Base-by-base conservation (phyloP, 2,113 vertebrate genomes). In the Cottus gobio region DNA sequence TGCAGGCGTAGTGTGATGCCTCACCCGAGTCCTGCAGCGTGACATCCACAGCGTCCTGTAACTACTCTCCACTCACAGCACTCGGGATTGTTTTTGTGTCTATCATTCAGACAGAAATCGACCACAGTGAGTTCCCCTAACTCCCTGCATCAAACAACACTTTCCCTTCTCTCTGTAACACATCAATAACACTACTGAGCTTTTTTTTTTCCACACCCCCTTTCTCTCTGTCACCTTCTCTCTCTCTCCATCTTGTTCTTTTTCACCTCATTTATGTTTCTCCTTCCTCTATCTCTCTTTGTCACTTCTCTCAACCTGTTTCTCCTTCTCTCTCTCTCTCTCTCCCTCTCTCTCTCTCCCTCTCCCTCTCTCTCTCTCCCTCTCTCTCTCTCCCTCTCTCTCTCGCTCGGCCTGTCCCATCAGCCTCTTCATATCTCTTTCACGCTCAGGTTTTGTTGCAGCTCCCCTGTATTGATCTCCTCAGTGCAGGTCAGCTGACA, bases 71-170 rank as follows among this genome's bases (percentile, higher is more conserved):
- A 4, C 62, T 80, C 65, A 56, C 61, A 48, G 22, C 83, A 18
- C 54, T 60, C 63, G 37, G 84, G 64, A 61, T 85, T 71, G 78
- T 90, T 70, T 73, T 60, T 77, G 71, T 85, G 75, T 84, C 84
- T 44, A 71, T 85, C 87, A 84, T 77, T 81, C 62, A 68, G 67
- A 75, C 52, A 22, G 64, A 72, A 88, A 88, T 82, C 36, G 75
- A 79, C 83, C 61, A 16, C 0, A 24, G 44, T 39, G 60, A 71
- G 71, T 81, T 80, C 69, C 60, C 37, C 52, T 72, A 79, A 78
- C 58, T 81, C 70, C 22, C 66, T 66, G 58, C 60, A 72, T 84
- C 81, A 79, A 60, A 68, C 73, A 84, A 62, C 85, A 63, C 80
- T 71, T 79, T 75, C 48, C 77, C 39, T 60, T 31, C 42, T 78